Conservation (phyloP, 2,113 vertebrate species). For the Solea solea region DNA sequence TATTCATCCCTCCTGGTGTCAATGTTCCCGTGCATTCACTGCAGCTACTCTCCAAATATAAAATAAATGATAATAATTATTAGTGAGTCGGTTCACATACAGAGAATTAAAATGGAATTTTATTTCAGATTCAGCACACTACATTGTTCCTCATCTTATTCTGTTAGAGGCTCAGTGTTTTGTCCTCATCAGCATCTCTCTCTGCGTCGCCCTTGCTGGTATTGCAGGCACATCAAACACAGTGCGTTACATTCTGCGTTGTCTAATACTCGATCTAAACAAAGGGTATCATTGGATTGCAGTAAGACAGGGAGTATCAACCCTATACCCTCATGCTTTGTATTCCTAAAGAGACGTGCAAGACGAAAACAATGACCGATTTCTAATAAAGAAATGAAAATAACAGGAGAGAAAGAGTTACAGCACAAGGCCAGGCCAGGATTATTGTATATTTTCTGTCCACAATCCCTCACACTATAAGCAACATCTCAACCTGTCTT, state of each 20-base stretch:
- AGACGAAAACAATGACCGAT: background rate
- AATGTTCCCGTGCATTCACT: slow-evolving; percentile 55
- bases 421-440: slow-evolving; percentile 31
- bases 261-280: slow-evolving; percentile 35
- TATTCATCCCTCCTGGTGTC: slow-evolving; percentile 68
- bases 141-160: slow-evolving; percentile 10
- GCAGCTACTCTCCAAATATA: slow-evolving; percentile 53
- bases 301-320: slow-evolving; percentile 36
- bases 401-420: background rate
- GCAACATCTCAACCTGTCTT: slow-evolving; percentile 68
- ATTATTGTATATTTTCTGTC: slow-evolving; percentile 37
- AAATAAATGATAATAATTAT: slow-evolving; percentile 53
- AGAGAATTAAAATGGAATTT: slow-evolving; percentile 26
- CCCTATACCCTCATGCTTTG: slow-evolving; percentile 23
- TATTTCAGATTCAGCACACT: background rate
- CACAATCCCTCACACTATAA: slow-evolving; percentile 58
- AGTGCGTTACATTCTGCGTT: slow-evolving; percentile 46
- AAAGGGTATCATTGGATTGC: slow-evolving; percentile 44
- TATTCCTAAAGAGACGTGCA: slow-evolving; percentile 4
- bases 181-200: slow-evolving; percentile 59
- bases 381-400: slow-evolving; percentile 26
- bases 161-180: slow-evolving; percentile 28
- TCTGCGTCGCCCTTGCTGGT: slow-evolving; percentile 59
- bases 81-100: slow-evolving; percentile 37
- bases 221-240: slow-evolving; percentile 63